Conservation (phyloP, 2,113 vertebrate species). For the Lepidothrix coronata region DNA sequence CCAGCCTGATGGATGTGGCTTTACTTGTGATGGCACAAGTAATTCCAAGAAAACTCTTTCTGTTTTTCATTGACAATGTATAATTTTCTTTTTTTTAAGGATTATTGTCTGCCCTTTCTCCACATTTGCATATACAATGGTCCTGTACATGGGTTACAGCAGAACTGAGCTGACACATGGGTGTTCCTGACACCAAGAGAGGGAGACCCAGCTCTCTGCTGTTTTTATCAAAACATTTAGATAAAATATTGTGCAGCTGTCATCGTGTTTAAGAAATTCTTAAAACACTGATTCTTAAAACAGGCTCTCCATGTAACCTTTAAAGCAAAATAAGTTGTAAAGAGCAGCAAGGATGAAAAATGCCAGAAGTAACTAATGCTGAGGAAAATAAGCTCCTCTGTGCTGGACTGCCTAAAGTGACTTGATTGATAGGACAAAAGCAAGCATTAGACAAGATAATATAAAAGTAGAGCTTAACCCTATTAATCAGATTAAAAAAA, state of each 20-base stretch:
- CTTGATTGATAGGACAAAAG: constrained; percentile 21
- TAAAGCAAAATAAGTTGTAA: neutral
- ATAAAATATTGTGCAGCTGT: neutral
- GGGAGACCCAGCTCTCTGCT: neutral
- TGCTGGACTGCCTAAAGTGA: neutral
- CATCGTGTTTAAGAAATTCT: neutral
- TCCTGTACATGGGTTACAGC: neutral
- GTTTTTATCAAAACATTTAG: neutral
- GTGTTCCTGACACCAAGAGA: neutral
- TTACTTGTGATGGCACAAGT: neutral
- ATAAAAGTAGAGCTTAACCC: neutral
- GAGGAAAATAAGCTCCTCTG: neutral
- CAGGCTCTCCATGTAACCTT: neutral
- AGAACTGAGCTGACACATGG: neutral
- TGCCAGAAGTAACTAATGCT: constrained; percentile 6
- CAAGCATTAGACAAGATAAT: constrained; percentile 32
- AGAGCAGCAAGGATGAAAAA: constrained; percentile 26
- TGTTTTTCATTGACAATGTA: neutral
- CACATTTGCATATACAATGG: fast-evolving
- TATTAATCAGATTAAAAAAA: constrained; percentile 40
- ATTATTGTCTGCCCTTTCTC: neutral
- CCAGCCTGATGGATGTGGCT: neutral
- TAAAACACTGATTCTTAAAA: neutral
- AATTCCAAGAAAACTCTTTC: neutral
- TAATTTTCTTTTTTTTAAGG: neutral